These are phyloP conservation scores for Sternarchorhynchus goeldii DNA, from an alignment of 2,797 vertebrate species.

Conservation along the genomic window DNA sequence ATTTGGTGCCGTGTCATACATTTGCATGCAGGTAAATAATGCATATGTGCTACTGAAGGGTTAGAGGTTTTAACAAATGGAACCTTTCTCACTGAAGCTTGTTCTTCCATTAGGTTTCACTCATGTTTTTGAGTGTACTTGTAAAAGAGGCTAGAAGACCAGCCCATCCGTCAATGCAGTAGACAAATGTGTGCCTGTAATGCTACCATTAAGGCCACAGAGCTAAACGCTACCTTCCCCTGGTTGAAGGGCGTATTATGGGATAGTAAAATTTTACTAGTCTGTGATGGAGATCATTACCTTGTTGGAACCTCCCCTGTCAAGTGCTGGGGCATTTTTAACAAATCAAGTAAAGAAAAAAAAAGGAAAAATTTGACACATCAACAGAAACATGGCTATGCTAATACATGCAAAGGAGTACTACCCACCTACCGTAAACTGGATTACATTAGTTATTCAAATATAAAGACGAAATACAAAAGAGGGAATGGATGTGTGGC, in stretches of 20 bases:
- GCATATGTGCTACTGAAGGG: neutral
- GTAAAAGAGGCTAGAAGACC: slow-evolving; percentile 41
- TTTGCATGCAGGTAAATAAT: neutral
- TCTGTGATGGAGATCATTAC: slow-evolving; percentile 68
- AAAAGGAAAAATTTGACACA: slow-evolving; percentile 53
- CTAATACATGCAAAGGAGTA: slow-evolving; percentile 30
- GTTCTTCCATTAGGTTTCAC: slow-evolving; percentile 42
- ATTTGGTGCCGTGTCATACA: neutral
- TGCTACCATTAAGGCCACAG: slow-evolving; percentile 58
- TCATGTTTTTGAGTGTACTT: slow-evolving; percentile 39
- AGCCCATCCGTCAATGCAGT: slow-evolving; percentile 49
- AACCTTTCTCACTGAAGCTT: neutral
- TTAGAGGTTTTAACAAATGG: neutral
- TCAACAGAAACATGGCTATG: slow-evolving; percentile 55
- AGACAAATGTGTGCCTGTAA: slow-evolving; percentile 58
- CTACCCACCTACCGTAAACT: slow-evolving; percentile 7
- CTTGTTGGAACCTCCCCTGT: slow-evolving; percentile 61
- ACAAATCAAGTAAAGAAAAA: slow-evolving; percentile 59
- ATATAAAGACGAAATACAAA: slow-evolving; percentile 28
- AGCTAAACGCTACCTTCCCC: slow-evolving; percentile 55
- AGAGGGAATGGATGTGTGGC: slow-evolving; percentile 16
- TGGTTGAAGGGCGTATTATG: slow-evolving; percentile 72
- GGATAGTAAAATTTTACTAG: slow-evolving; percentile 73
- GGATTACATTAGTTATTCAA: slow-evolving; percentile 35
- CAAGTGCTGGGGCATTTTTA: slow-evolving; percentile 61